Evolutionary conservation across 2,113 vertebrate species (phyloP), one percentile per base, ranked within the genome.

Genomic region (Platichthys stellatus): DNA sequence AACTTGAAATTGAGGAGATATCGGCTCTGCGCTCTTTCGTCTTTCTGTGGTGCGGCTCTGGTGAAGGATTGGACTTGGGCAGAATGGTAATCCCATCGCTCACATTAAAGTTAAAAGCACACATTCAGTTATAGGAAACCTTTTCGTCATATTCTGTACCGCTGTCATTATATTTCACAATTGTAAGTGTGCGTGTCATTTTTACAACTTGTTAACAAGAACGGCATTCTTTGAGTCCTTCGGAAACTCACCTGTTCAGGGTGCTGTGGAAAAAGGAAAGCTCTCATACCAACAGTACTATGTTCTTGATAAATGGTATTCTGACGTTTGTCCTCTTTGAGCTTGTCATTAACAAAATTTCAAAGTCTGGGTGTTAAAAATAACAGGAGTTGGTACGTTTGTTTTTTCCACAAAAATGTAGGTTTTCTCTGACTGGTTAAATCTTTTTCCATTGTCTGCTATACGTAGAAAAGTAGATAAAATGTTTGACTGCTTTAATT

Each of bases 1-100:
- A 99, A 87, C 80, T 99, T 88, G 97, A 99, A 91, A 98, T 99
- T n/a, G 98, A 99, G 91, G 97, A 99, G 90, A 97, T 99, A 23
- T 97, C 98, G 18, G 96, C 95, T 6, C 92, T 95, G 2, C 95
- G 98, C 49, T 98, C 98, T 11, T 99, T 99, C 85, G 96, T 99
- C 63, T 99, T 99, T 76, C 95, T 99, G 0, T 99, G 98, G 98
- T 99, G 98, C 5, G 98, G 98, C 54, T 99, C 97, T 18, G 97
- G 97, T 21, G 98, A 99, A 85, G 98, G 97, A 28, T 89, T 99
- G 87, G 98, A 99, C 90, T 94, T 99, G 28, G 97, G 98, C 62
- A 95, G 97, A 94, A 97, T 99, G 96, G 98, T 99, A 95, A 73
- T 1, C 6, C 20, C 2, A 38, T 63, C 28, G 4, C 1, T 31